A percentile compares a stretch with the other conserved stretches of the same genome.
Conservation (phyloP, 1,140 invertebrate genomes). For the Formica exsecta region DNA sequence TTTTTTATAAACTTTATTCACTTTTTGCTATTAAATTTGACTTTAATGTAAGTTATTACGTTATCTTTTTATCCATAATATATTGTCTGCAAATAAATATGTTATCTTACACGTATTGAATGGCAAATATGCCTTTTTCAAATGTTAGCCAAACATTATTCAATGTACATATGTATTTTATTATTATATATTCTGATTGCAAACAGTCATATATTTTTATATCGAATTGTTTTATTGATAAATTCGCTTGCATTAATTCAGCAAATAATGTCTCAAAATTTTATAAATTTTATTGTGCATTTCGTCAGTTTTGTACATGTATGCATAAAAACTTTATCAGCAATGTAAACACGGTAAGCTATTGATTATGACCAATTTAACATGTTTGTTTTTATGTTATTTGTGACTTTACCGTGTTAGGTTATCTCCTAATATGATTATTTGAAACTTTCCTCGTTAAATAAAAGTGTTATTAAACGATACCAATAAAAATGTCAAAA, state of each 20-base stretch:
- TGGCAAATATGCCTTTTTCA: background rate
- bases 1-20: too few relatives aligned
- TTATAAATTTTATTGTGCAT: conserved; percentile 4
- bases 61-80: too few relatives aligned
- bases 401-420: background rate
- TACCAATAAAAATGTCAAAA: background rate
- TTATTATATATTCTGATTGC: background rate
- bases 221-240: conserved; percentile 23
- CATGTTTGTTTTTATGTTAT: background rate
- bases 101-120: background rate
- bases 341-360: background rate
- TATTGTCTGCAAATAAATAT: background rate
- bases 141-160: background rate
- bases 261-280: background rate
- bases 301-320: background rate
- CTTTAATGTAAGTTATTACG: background rate
- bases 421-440: background rate
- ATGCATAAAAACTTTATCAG: background rate
- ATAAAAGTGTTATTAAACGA: background rate
- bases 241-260: conserved; percentile 10
- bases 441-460: background rate
- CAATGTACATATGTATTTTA: background rate
- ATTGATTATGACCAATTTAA: background rate
- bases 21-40: background rate
- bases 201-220: conserved; percentile 28